A percentile compares a stretch with the other conserved stretches of the same genome.
These are phyloP conservation scores for Bucco capensis DNA, from an alignment of 2,113 vertebrate species.

Conservation along the genomic window DNA sequence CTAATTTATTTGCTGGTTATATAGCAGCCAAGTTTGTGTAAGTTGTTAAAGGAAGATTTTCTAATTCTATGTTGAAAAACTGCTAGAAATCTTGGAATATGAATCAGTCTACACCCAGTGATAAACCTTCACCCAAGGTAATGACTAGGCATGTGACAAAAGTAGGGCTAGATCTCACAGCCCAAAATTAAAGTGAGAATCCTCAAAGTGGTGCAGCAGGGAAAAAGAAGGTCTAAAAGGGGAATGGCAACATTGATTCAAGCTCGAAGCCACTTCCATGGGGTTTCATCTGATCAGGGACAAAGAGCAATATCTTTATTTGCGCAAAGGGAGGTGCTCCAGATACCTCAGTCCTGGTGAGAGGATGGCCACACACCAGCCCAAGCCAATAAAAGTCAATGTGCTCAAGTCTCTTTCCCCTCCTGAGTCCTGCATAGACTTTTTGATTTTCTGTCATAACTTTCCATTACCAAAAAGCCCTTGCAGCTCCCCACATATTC, in stretches of 20 bases:
- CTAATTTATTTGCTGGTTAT: background rate
- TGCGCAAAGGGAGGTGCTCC: background rate
- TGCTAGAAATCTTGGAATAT: background rate
- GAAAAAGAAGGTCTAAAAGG: background rate
- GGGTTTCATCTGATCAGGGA: background rate
- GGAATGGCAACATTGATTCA: background rate
- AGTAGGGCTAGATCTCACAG: background rate
- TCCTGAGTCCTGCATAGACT: background rate
- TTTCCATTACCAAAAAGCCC: background rate
- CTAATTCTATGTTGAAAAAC: background rate
- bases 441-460: background rate
- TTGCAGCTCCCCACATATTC: background rate
- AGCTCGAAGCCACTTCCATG: background rate
- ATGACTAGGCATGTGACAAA: background rate
- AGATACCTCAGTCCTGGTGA: background rate
- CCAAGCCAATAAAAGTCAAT: background rate
- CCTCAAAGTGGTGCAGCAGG: background rate
- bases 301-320: background rate
- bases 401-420: rapidly evolving
- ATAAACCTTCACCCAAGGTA: background rate
- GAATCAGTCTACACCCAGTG: background rate
- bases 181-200: background rate
- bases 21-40: background rate
- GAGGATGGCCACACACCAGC: background rate
- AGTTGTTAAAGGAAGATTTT: background rate